Conservation (phyloP, 2,888 invertebrate species). For the Drosophila lutescens region DNA sequence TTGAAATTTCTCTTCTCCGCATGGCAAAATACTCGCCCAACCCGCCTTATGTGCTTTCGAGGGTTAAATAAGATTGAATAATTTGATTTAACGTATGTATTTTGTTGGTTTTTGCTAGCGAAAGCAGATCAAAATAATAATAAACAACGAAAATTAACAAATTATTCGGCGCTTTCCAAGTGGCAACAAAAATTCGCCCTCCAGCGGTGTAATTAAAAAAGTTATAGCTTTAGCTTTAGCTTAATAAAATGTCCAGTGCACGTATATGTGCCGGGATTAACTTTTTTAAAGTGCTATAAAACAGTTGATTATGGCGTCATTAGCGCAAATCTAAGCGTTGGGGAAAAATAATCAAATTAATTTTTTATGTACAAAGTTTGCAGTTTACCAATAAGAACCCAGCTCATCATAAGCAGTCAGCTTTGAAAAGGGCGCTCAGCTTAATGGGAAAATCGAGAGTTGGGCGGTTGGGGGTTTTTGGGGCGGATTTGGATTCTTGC, state of each 20-base stretch:
- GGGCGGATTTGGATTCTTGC: slow-evolving; percentile 16
- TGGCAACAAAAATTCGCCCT: neutral
- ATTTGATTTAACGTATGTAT: slow-evolving; percentile 4
- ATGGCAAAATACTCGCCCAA: slow-evolving; percentile 7
- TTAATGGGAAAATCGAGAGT: slow-evolving; percentile 41
- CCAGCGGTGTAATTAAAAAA: slow-evolving; percentile 72
- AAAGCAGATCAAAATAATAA: slow-evolving; percentile 15
- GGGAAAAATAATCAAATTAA: slow-evolving; percentile 74
- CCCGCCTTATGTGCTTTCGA: neutral
- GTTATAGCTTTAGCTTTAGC: slow-evolving; percentile 41
- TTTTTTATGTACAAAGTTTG: slow-evolving; percentile 76
- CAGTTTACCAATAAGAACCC: slow-evolving; percentile 64
- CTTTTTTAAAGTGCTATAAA: slow-evolving; percentile 75
- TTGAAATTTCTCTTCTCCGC: slow-evolving; percentile 64
- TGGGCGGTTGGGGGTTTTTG: neutral
- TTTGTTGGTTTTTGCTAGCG: neutral
- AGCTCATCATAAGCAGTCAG: slow-evolving; percentile 69
- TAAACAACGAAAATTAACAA: slow-evolving; percentile 29
- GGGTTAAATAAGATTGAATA: slow-evolving; percentile 7
- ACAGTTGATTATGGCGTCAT: slow-evolving; percentile 79
- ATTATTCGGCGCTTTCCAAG: slow-evolving; percentile 12
- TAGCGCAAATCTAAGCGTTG: slow-evolving; percentile 62
- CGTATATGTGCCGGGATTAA: slow-evolving; percentile 48
- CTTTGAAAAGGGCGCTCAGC: slow-evolving; percentile 38
- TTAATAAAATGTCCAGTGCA: slow-evolving; percentile 25